Percentiles rank a stretch among this genome's conserved stretches.
Conservation (phyloP, 2,797 vertebrate genomes). For the Triplophysa bombifrons region DNA sequence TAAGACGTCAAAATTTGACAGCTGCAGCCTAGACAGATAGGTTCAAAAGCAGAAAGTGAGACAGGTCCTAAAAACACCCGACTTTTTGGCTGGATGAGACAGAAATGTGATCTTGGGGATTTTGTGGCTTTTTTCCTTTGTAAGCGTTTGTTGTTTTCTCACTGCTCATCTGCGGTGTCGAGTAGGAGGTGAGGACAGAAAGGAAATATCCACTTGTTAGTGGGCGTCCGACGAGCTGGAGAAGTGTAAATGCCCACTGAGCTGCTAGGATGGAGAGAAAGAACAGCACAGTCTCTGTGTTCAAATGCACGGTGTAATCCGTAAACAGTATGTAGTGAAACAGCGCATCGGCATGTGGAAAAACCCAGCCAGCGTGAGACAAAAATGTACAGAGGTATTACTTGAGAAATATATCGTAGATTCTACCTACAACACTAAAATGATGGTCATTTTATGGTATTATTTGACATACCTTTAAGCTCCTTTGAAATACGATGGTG, state of each 20-base stretch:
- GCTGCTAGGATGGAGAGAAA: constrained; percentile 35
- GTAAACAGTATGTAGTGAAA: neutral
- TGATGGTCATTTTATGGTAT: neutral
- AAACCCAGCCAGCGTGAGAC: constrained; percentile 5
- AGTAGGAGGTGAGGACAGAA: constrained; percentile 38
- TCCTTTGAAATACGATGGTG: neutral
- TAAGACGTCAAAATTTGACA: constrained; percentile 95
- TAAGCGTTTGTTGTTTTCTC: constrained; percentile 36
- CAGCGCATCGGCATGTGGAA: neutral
- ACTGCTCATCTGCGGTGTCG: constrained; percentile 48
- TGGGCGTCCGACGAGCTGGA: constrained; percentile 34
- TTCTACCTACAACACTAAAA: too few relatives aligned
- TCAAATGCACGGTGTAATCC: constrained; percentile 1
- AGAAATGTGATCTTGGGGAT: constrained; percentile 32
- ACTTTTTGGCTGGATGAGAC: constrained; percentile 12
- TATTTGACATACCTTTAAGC: neutral
- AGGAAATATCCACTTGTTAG: constrained; percentile 41
- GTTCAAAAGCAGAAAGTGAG: constrained; percentile 24
- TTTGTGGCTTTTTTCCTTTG: constrained; percentile 31
- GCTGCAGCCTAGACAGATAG: constrained; percentile 78
- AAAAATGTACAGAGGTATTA: neutral
- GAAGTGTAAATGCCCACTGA: constrained; percentile 44
- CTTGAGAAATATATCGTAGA: neutral
- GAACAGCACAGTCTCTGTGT: constrained; percentile 26
- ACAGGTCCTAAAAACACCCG: constrained; percentile 45